phyloP scores from a whole-genome alignment of 2,888 invertebrate species.

The Mechanitis messenoides region DNA sequence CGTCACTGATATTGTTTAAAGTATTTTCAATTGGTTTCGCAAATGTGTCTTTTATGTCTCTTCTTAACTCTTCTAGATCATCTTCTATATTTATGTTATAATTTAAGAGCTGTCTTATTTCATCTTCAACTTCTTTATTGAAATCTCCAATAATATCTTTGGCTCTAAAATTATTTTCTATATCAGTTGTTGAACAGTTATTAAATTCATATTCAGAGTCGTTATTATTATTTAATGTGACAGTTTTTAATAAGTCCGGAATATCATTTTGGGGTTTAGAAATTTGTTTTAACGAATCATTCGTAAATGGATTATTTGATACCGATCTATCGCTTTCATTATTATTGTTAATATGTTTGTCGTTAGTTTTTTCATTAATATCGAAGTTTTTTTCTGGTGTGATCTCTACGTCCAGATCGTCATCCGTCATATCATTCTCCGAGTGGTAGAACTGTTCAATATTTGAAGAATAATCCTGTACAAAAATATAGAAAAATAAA shows the following conservation, averaged over 20 bases:
- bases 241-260: slow-evolving; percentile 65
- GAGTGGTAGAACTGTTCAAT: slow-evolving; percentile 69
- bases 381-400: slow-evolving; percentile 48
- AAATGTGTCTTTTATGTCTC: slow-evolving; percentile 70
- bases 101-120: slow-evolving; percentile 71
- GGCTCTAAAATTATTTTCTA: slow-evolving; percentile 67
- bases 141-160: slow-evolving; percentile 77
- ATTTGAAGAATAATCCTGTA: slow-evolving; percentile 67
- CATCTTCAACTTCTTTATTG: slow-evolving; percentile 77
- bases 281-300: slow-evolving; percentile 33
- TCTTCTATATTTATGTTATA: slow-evolving; percentile 69
- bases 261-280: slow-evolving; percentile 49
- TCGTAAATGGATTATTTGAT: slow-evolving; percentile 61
- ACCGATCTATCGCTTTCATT: slow-evolving; percentile 34
- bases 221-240: slow-evolving; percentile 57
- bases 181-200: slow-evolving; percentile 57
- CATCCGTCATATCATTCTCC: slow-evolving; percentile 74
- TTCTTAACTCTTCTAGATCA: slow-evolving; percentile 66
- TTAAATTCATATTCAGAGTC: slow-evolving; percentile 10
- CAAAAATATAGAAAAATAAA: slow-evolving; percentile 6
- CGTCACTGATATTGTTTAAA: slow-evolving; percentile 72
- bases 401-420: slow-evolving; percentile 67
- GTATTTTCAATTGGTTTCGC: slow-evolving; percentile 71
- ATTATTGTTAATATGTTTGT: slow-evolving; percentile 39
- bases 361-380: slow-evolving; percentile 7